Base-by-base conservation (phyloP, 1,140 invertebrate species). In the Trinorchestia longiramus region DNA sequence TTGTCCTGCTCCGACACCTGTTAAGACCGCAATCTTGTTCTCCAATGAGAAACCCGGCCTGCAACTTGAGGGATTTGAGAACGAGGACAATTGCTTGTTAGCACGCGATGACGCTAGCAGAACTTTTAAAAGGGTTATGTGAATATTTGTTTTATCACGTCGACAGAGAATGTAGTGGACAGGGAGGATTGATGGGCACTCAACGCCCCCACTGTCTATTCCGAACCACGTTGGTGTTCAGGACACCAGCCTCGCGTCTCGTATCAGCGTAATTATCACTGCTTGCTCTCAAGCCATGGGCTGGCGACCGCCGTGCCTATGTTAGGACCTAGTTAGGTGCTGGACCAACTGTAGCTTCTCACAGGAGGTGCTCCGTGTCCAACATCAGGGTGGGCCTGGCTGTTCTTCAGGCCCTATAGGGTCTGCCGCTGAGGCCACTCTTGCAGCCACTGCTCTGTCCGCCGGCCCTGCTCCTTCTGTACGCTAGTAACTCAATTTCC, bases 31-130 rank as follows among this genome's bases (percentile, higher is more conserved):
- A 19, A 77, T 77, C 62, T 77, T 36, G 62, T 77, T 77, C 62
- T 77, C 1, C 15, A 77, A 28, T 15, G 62, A 77, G 62, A 77
- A 77, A 3, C 62, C 62, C 62, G 62, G 62, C 28, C 62, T 11
- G 3, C 15, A 77, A 77, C 15, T 28, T 77, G 15, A 77, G 62
- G 15, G 62, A 77, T 77, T 77, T 77, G 62, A 77, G 62, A 77
- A 77, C 62, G 36, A 77, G 88, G 88, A 90, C 88, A 90, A 90
- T 90, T 36, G 88, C 88, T 90, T 90, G 88, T 90, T 90, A 90
- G 88, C 88, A 43, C 88, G 23, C 88, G 28, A 90, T 90, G 88
- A 41, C 88, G 23, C n/a, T 42, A 90, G 41, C n/a, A 42, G 43
- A 41, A 36, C 88, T 43, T 90, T 41, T 90, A 90, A 90, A 90